A percentile compares a stretch with the other conserved stretches of the same genome.
Evolutionary conservation across 2,888 invertebrate species (phyloP).

Genomic region (Drosophila emarginata): DNA sequence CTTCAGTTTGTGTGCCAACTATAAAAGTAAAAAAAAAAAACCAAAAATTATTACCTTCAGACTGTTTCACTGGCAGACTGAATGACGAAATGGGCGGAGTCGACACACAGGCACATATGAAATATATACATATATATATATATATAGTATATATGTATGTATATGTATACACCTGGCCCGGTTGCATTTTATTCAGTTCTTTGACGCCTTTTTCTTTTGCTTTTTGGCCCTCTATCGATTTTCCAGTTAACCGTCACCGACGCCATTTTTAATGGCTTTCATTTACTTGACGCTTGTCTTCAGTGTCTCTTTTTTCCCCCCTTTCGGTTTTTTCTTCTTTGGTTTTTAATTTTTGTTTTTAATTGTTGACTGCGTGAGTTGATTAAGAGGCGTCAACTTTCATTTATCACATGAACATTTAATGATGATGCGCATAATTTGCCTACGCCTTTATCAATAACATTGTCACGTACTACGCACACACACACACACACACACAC

Average conservation of each 20-base stretch:
- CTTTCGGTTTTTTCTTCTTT: neutral
- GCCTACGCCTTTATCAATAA: slow-evolving; percentile 15
- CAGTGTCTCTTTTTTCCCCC: slow-evolving; percentile 14
- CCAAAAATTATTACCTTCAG: neutral
- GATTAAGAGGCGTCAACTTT: slow-evolving; percentile 61
- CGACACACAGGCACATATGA: slow-evolving; percentile 15
- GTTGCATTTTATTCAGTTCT: slow-evolving; percentile 59
- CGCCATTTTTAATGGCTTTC: slow-evolving; percentile 74
- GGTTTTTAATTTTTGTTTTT: slow-evolving; percentile 19
- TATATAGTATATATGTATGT: neutral
- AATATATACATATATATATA: neutral
- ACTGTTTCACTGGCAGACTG: slow-evolving; percentile 19
- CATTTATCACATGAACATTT: slow-evolving; percentile 53
- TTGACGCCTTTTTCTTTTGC: slow-evolving; percentile 50
- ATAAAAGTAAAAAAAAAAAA: slow-evolving; percentile 42
- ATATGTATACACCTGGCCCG: slow-evolving; percentile 16
- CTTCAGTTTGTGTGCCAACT: slow-evolving; percentile 44
- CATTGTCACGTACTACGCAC: slow-evolving; percentile 32
- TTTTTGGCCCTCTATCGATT: slow-evolving; percentile 54
- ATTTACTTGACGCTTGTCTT: slow-evolving; percentile 61
- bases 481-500: no score
- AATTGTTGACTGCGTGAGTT: slow-evolving; percentile 50
- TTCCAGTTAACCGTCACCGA: slow-evolving; percentile 53
- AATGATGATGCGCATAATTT: slow-evolving; percentile 58
- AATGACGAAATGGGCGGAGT: slow-evolving; percentile 35